These are phyloP conservation scores for Glomeris marginata DNA, from an alignment of 2,888 invertebrate genomes.

Conservation along the genomic window DNA sequence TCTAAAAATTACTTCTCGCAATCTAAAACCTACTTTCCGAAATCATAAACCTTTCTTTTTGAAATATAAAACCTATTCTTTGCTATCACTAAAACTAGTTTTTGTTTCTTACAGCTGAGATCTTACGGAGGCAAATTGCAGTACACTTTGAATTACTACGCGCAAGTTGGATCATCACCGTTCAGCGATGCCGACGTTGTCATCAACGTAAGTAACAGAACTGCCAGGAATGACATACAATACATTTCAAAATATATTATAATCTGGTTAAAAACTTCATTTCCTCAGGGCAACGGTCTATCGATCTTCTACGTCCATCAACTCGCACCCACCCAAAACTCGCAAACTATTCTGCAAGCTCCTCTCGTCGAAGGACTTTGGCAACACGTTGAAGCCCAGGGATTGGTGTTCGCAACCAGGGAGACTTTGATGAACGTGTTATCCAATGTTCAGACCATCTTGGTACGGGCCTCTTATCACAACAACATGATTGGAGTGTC, in stretches of 20 bases:
- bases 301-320: conserved; percentile 62
- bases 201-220: conserved; percentile 38
- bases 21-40: too few species aligned
- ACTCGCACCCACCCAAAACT: conserved; percentile 35
- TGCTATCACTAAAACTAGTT: conserved; percentile 15
- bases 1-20: too few species aligned
- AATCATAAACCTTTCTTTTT: too few species aligned
- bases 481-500: conserved; percentile 46
- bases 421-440: conserved; percentile 71
- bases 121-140: conserved; percentile 75
- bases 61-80: too few species aligned
- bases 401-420: conserved; percentile 40
- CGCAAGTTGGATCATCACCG: conserved; percentile 36
- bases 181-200: conserved; percentile 64
- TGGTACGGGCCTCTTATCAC: conserved; percentile 62
- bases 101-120: conserved; percentile 40
- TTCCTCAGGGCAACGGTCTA: conserved; percentile 44
- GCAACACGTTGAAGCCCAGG: conserved; percentile 20
- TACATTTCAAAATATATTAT: too few species aligned
- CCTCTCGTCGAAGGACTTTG: conserved; percentile 42
- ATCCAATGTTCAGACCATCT: conserved; percentile 61
- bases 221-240: too few species aligned
- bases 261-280: too few species aligned
- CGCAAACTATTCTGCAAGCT: conserved; percentile 25
- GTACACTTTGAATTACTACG: conserved; percentile 53